Evolutionary conservation across 2,113 vertebrate genomes (phyloP), one percentile per base, ranked within the genome.

Genomic region (Varanus komodoensis): DNA sequence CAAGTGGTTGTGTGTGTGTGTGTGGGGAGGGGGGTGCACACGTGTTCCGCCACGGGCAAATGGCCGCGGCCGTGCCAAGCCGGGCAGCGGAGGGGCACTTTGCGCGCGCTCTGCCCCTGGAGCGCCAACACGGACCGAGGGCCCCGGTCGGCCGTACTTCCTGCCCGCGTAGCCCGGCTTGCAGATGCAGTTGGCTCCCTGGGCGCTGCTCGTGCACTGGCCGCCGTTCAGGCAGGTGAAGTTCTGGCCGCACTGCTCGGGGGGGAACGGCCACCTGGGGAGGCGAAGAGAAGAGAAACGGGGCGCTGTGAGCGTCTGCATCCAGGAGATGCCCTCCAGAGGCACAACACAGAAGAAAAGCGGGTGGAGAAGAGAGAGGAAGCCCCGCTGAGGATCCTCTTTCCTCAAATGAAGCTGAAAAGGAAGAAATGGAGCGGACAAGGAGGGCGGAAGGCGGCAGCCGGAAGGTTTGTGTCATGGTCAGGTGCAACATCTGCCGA

Each of bases 171-270:
- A 98, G 27, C 98, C 98, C 0, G 96, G 97, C 89, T 87, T 97
- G 95, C 99, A 99, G 68, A 97, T 98, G 95, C 99, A 99, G 97
- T 99, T 99, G 89, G 98, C 97, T 67, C 98, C 98, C 95, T 93
- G 96, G 9, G 93, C 88, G 0, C 97, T 97, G 0, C 95, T 97
- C 7, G 95, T 82, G 80, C 99, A 99, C 1, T 94, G 93, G 0
- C 98, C 98, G 0, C 98, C 97, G 0, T 97, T 97, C 3, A 96
- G 94, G 91, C 99, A 99, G 23, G 98, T 97, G 87, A 96, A 92
- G 91, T 98, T 97, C 89, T 95, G 93, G 8, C 96, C 96, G 44
- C 99, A 99, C 0, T 96, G 94, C 82, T 97, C 96, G 0, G 98
- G 97, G 23, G 98, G 97, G 84, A 97, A 98, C 0, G 96, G 97